Conservation (phyloP, 2,888 invertebrate genomes). For the Lutraria lutraria region DNA sequence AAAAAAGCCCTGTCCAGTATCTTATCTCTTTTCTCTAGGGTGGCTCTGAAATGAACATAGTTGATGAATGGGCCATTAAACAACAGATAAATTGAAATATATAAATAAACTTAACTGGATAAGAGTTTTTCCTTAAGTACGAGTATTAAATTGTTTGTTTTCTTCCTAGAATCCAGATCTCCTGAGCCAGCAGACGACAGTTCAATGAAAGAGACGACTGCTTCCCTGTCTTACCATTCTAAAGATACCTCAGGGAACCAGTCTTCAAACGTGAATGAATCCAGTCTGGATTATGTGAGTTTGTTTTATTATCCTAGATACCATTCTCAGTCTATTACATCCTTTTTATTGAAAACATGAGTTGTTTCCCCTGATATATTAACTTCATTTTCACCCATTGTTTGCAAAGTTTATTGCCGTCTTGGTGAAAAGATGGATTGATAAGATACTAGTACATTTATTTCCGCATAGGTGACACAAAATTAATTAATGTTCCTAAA, state of each 20-base stretch:
- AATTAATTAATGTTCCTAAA: no score
- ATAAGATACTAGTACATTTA: no score
- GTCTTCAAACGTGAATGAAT: conserved; percentile 48
- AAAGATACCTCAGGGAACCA: conserved; percentile 52
- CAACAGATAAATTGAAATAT: no score
- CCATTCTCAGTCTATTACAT: neutral
- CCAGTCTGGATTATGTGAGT: conserved; percentile 69
- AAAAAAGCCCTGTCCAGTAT: no score
- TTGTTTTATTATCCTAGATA: neutral
- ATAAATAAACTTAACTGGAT: no score
- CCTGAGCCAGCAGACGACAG: conserved; percentile 24
- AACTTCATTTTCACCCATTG: neutral
- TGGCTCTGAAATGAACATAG: no score
- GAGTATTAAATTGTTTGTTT: no score
- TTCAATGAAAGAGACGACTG: conserved; percentile 27
- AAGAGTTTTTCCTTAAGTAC: no score
- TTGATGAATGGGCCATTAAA: no score
- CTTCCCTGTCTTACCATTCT: conserved; percentile 19
- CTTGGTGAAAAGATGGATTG: no score
- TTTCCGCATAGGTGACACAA: no score
- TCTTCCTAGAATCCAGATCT: neutral
- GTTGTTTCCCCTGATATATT: neutral
- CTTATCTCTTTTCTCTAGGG: no score
- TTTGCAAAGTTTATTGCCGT: neutral
- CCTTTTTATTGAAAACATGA: neutral